Percentiles rank a stretch among this genome's conserved stretches.
phyloP scores from a whole-genome alignment of 2,888 invertebrate genomes.

The Andrena hattorfiana region DNA sequence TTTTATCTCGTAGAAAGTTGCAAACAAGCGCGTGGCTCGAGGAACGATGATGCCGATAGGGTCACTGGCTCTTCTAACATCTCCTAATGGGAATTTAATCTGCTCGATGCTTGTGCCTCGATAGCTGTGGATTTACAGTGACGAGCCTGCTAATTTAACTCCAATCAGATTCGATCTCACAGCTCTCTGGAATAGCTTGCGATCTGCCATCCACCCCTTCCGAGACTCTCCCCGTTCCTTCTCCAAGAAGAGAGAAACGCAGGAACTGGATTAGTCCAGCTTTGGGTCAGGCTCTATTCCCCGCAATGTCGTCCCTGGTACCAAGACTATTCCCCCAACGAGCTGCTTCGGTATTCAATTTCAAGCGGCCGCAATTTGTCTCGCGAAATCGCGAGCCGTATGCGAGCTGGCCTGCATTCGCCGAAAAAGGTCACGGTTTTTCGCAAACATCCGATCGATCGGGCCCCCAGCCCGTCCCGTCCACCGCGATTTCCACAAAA shows the following conservation, averaged over 20 bases:
- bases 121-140: neutral
- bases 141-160: too few relatives aligned
- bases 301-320: constrained; percentile 28
- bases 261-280: neutral
- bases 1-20: constrained; percentile 45
- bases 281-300: neutral
- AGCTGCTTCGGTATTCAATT: constrained; percentile 50
- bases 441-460: constrained; percentile 34
- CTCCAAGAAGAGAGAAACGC: neutral
- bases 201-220: neutral
- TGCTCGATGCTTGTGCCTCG: neutral
- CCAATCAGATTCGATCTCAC: too few relatives aligned
- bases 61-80: constrained; percentile 22
- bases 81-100: constrained; percentile 20
- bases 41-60: constrained; percentile 28
- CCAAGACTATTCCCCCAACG: constrained; percentile 11
- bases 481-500: constrained; percentile 68
- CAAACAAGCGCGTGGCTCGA: constrained; percentile 23
- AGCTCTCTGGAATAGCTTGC: neutral
- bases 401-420: constrained; percentile 29
- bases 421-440: constrained; percentile 60
- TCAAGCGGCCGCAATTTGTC: constrained; percentile 48
- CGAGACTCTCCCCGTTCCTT: too few relatives aligned
- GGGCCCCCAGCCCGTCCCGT: constrained; percentile 37
- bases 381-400: constrained; percentile 37